These are phyloP conservation scores for Fistularia commersonii DNA, from an alignment of 2,797 vertebrate species.

Conservation along the genomic window DNA sequence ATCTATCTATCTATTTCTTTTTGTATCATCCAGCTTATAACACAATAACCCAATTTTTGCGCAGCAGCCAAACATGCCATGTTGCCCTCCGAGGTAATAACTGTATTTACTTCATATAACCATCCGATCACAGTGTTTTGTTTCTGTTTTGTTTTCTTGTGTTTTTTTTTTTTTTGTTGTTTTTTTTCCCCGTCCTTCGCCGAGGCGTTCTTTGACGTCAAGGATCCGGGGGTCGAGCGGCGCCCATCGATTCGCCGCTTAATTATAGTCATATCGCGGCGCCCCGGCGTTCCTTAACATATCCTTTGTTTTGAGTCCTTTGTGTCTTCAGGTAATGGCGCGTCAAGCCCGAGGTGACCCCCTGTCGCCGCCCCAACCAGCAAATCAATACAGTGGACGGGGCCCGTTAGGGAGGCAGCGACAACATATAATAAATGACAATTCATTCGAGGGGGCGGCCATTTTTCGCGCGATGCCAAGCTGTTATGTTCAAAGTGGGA, in stretches of 20 bases:
- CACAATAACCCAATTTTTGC: too few species aligned
- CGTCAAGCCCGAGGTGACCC: conserved; percentile 83
- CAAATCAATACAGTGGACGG: conserved; percentile 86
- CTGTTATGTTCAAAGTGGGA: conserved; percentile 85
- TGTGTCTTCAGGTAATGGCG: conserved; percentile 85
- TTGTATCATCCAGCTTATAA: too few species aligned
- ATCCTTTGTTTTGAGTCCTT: conserved; percentile 83
- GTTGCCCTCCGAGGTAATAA: too few species aligned
- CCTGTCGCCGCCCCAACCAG: conserved; percentile 76
- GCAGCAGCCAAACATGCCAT: too few species aligned
- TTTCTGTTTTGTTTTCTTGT: too few species aligned
- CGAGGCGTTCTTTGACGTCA: too few species aligned
- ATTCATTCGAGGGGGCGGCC: conserved; percentile 75
- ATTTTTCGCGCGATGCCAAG: conserved; percentile 82
- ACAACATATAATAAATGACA: conserved; percentile 92
- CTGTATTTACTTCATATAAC: too few species aligned
- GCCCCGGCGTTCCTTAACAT: conserved; percentile 80
- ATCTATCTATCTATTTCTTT: too few species aligned
- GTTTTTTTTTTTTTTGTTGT: too few species aligned
- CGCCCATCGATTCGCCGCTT: conserved; percentile 76
- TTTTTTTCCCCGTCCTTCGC: too few species aligned
- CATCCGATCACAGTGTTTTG: too few species aligned
- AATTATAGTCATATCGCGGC: conserved; percentile 84
- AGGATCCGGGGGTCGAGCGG: too few species aligned
- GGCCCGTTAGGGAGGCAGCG: conserved; percentile 81